These are phyloP conservation scores for Albula glossodonta DNA, from an alignment of 2,113 vertebrate species.

Conservation along the genomic window DNA sequence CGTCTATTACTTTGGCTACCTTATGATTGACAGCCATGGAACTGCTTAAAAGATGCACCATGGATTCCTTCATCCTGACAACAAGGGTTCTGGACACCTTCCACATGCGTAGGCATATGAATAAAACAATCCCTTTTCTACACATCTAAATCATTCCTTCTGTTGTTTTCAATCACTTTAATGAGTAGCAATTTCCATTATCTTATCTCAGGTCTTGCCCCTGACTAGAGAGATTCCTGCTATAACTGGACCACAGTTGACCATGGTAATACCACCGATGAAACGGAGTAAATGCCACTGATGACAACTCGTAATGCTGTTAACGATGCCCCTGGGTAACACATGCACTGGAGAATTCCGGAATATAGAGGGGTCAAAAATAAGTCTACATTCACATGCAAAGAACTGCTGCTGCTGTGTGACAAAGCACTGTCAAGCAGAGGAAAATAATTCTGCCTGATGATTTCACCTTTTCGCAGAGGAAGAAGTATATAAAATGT, in stretches of 20 bases:
- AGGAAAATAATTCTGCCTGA: no score
- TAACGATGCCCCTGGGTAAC: background rate
- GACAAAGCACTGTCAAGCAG: no score
- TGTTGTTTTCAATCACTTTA: background rate
- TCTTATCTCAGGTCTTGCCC: background rate
- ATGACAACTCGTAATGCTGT: background rate
- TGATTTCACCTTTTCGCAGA: no score
- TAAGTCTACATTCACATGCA: background rate
- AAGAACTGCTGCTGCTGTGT: background rate
- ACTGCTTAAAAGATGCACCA: background rate
- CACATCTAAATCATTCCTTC: background rate
- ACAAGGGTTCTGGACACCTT: background rate
- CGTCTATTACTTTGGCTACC: background rate
- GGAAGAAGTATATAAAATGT: no score
- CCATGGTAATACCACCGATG: background rate
- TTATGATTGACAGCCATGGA: background rate
- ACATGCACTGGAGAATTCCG: background rate
- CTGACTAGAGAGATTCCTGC: background rate
- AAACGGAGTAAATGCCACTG: background rate
- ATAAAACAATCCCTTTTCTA: background rate
- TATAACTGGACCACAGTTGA: background rate
- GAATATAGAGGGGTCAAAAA: background rate
- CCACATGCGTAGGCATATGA: background rate
- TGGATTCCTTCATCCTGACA: background rate
- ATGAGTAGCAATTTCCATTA: background rate